Conservation (phyloP, 2,888 invertebrate genomes). For the Lissocephala sabroskyi region DNA sequence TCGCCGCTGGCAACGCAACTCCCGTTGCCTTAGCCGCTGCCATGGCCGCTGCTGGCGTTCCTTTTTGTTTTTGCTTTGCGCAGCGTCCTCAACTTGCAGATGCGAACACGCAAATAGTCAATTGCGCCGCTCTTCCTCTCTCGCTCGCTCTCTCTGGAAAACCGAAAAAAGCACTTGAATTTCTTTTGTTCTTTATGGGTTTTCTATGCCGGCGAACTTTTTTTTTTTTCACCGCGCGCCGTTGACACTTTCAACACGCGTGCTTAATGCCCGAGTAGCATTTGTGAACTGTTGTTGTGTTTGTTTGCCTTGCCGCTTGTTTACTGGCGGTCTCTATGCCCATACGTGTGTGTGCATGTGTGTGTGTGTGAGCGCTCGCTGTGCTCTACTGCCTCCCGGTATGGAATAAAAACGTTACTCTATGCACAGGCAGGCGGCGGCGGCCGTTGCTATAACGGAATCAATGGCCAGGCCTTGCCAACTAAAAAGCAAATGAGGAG, state of each 20-base stretch:
- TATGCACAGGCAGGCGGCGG: slow-evolving; percentile 39
- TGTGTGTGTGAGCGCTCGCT: slow-evolving; percentile 9
- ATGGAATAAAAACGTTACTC: slow-evolving; percentile 70
- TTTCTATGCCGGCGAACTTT: slow-evolving; percentile 20
- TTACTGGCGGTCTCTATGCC: slow-evolving; percentile 12
- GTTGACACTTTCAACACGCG: slow-evolving; percentile 43
- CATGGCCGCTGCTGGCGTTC: slow-evolving; percentile 30
- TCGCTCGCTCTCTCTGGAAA: background rate
- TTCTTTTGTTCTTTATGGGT: background rate
- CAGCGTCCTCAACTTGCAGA: slow-evolving; percentile 42
- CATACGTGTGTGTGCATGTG: slow-evolving; percentile 29
- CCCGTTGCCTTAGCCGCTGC: slow-evolving; percentile 1
- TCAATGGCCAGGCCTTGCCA: slow-evolving; percentile 1
- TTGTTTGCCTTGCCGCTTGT: slow-evolving; percentile 25
- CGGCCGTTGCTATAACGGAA: too few relatives aligned
- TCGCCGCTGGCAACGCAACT: too few relatives aligned
- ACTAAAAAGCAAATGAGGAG: slow-evolving; percentile 4
- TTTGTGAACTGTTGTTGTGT: slow-evolving; percentile 56
- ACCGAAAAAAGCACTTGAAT: background rate
- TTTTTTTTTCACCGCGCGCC: slow-evolving; percentile 23
- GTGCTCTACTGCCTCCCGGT: slow-evolving; percentile 27
- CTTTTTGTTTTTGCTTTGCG: slow-evolving; percentile 32
- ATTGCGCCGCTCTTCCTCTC: slow-evolving; percentile 32
- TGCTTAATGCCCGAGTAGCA: slow-evolving; percentile 65
- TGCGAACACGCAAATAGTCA: slow-evolving; percentile 32